These are phyloP conservation scores for Steinernema hermaphroditum DNA, from an alignment of 2,888 invertebrate genomes.

Conservation along the genomic window DNA sequence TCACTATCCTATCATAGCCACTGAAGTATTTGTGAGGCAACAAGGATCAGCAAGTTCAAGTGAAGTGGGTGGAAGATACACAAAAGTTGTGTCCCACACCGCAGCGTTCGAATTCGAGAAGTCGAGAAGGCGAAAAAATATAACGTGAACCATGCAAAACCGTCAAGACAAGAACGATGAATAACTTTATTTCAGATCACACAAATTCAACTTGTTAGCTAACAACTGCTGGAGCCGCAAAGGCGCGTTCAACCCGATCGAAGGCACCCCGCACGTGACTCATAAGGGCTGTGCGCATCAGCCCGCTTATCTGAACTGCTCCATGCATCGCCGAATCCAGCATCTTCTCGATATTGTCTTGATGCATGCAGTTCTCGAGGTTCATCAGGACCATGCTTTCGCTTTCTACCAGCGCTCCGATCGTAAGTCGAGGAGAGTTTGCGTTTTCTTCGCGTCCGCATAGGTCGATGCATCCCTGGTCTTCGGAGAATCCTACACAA, in stretches of 20 bases:
- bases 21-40: no score
- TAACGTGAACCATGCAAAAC: no score
- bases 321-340: constrained; percentile 32
- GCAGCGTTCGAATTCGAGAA: no score
- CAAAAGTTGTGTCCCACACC: no score
- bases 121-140: no score
- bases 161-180: no score
- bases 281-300: background rate
- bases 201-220: no score
- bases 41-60: no score
- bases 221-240: background rate
- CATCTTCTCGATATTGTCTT: constrained; percentile 77
- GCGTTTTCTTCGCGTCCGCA: constrained; percentile 77
- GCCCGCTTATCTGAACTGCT: constrained; percentile 24
- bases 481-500: constrained; percentile 76
- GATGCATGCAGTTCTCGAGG: constrained; percentile 74
- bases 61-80: no score
- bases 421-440: constrained; percentile 67
- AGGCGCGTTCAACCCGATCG: background rate
- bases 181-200: no score
- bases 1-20: no score
- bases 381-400: constrained; percentile 72
- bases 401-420: constrained; percentile 84
- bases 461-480: constrained; percentile 81
- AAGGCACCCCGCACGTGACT: background rate